Percentiles rank a stretch among this genome's conserved stretches.
phyloP scores from a whole-genome alignment of 2,888 invertebrate genomes.

The Protophormia terraenovae region DNA sequence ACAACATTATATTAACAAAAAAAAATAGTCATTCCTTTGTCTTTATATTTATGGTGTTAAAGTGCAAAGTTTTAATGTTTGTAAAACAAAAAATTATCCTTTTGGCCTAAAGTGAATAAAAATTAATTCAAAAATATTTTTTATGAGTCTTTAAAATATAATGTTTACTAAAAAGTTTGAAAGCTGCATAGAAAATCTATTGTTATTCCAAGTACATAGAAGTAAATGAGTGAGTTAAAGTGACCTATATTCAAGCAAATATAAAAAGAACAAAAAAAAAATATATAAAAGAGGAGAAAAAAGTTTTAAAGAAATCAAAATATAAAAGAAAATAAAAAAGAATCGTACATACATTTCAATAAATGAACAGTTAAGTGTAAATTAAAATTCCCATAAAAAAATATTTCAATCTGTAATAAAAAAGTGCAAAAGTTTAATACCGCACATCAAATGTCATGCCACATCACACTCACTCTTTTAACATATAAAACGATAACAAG shows the following conservation, averaged over 20 bases:
- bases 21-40: neutral
- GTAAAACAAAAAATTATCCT: neutral
- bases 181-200: neutral
- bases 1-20: neutral
- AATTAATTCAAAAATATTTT: neutral
- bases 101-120: neutral
- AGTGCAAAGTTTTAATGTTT: neutral
- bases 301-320: neutral
- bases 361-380: neutral
- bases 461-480: neutral
- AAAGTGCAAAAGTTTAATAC: neutral
- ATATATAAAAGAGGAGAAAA: neutral
- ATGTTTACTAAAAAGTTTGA: neutral
- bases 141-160: neutral
- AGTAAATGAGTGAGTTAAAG: conserved; percentile 4
- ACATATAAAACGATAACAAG: neutral
- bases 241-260: conserved; percentile 1
- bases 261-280: neutral
- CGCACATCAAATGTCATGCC: neutral
- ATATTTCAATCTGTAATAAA: neutral
- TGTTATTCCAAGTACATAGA: neutral
- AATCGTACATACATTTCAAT: neutral
- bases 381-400: neutral
- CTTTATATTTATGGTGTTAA: neutral
- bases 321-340: neutral